Conservation (phyloP, 2,797 vertebrate genomes). For the Takifugu rubripes region DNA sequence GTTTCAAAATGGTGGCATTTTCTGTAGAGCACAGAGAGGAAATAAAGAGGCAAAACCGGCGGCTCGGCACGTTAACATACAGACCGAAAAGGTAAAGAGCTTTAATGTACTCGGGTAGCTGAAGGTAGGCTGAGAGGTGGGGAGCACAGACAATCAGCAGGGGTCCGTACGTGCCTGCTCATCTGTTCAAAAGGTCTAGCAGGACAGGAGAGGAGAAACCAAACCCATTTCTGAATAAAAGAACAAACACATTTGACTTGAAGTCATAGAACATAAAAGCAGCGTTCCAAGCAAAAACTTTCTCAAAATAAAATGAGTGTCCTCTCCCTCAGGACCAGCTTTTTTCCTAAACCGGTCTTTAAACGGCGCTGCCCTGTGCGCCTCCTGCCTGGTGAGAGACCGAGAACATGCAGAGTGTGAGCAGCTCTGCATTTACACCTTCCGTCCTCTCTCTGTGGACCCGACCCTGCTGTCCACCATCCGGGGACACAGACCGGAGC, state of each 20-base stretch:
- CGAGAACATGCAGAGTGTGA: slow-evolving; percentile 59
- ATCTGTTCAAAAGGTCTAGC: slow-evolving; percentile 13
- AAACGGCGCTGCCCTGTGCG: slow-evolving; percentile 35
- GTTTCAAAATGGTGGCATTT: slow-evolving; percentile 38
- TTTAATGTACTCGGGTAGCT: slow-evolving; percentile 88
- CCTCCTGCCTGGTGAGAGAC: slow-evolving; percentile 58
- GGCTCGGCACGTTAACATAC: slow-evolving; percentile 89
- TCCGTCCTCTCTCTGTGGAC: slow-evolving; percentile 54
- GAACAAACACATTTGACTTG: neutral
- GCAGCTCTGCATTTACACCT: slow-evolving; percentile 69
- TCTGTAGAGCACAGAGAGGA: slow-evolving; percentile 31
- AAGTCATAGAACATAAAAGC: neutral
- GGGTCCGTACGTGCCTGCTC: slow-evolving; percentile 62
- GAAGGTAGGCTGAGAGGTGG: slow-evolving; percentile 45
- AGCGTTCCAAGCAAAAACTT: neutral
- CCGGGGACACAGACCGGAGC: slow-evolving; percentile 40
- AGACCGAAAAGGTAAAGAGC: slow-evolving; percentile 97
- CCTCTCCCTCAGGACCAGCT: slow-evolving; percentile 11
- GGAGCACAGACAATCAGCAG: slow-evolving; percentile 62
- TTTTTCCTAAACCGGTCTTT: slow-evolving; percentile 21
- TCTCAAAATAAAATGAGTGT: neutral
- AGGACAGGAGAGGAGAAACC: slow-evolving; percentile 18
- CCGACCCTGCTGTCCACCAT: slow-evolving; percentile 58
- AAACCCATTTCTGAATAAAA: neutral
- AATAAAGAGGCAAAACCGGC: slow-evolving; percentile 73